These are phyloP conservation scores for Dexiosoma caninum DNA, from an alignment of 2,888 invertebrate species.

Conservation along the genomic window DNA sequence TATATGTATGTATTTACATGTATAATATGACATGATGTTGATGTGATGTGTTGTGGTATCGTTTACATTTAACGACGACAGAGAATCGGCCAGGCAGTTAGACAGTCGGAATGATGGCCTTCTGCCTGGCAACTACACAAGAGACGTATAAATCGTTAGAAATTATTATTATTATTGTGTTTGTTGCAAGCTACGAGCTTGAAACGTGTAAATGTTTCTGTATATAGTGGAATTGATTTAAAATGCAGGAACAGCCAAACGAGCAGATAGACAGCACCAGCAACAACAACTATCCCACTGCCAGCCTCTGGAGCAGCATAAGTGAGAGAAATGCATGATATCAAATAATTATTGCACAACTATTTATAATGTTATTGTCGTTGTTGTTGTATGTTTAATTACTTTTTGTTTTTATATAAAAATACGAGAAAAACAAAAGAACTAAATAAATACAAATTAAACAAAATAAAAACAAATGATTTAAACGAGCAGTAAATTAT, in stretches of 20 bases:
- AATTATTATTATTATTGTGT: conserved; percentile 12
- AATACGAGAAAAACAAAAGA: not conserved
- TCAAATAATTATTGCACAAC: conserved; percentile 51
- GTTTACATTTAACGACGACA: conserved; percentile 56
- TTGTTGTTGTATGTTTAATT: not conserved
- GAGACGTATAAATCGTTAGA: conserved; percentile 23
- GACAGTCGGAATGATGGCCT: not conserved
- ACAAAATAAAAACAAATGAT: conserved; percentile 27
- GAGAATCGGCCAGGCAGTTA: conserved; percentile 19
- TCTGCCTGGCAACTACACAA: conserved; percentile 1
- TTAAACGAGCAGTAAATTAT: conserved; percentile 14
- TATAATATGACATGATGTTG: conserved; percentile 32
- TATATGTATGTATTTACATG: not conserved
- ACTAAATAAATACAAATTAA: not conserved
- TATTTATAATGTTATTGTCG: not conserved
- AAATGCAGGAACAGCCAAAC: conserved; percentile 20
- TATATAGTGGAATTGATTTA: conserved; percentile 23
- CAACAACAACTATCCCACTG: no score
- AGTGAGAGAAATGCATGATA: conserved; percentile 43
- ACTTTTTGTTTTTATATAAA: conserved; percentile 1
- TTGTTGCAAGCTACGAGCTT: conserved; percentile 36
- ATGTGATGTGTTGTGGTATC: conserved; percentile 45
- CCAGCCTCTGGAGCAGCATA: not conserved
- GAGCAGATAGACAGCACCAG: not conserved
- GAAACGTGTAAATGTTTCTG: conserved; percentile 30